Conservation (phyloP, 23 tunicate genomes). For the Phallusia fumigata region DNA sequence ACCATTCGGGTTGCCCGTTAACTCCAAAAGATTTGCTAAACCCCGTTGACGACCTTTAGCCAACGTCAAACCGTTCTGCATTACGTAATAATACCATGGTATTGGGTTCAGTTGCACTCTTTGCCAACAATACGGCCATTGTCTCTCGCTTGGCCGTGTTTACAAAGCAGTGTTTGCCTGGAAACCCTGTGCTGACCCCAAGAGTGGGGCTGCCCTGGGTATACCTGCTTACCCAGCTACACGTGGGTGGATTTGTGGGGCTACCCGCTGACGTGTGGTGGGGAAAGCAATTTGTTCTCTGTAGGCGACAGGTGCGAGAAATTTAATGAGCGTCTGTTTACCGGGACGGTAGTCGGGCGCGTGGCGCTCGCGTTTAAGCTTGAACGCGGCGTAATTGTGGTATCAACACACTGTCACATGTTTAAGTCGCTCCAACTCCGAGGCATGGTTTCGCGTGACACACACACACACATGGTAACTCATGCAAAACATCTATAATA, state of each 20-base stretch:
- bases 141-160: neutral
- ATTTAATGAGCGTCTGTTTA: neutral
- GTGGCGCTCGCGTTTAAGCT: neutral
- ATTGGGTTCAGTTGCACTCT: neutral
- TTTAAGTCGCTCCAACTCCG: too few species aligned
- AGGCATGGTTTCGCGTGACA: too few species aligned
- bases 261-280: neutral
- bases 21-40: too few species aligned
- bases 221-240: neutral
- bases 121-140: neutral
- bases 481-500: too few species aligned
- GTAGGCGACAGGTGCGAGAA: slow-evolving; percentile 1
- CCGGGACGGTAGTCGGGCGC: neutral
- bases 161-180: neutral
- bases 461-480: too few species aligned
- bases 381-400: neutral
- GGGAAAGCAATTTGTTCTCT: neutral
- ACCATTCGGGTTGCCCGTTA: too few species aligned
- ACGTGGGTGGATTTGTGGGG: neutral
- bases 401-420: neutral
- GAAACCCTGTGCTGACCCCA: neutral
- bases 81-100: neutral
- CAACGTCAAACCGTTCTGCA: neutral
- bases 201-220: neutral
- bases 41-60: too few species aligned